Conservation (phyloP, 2,888 invertebrate genomes). For the Eupithecia tripunctaria region DNA sequence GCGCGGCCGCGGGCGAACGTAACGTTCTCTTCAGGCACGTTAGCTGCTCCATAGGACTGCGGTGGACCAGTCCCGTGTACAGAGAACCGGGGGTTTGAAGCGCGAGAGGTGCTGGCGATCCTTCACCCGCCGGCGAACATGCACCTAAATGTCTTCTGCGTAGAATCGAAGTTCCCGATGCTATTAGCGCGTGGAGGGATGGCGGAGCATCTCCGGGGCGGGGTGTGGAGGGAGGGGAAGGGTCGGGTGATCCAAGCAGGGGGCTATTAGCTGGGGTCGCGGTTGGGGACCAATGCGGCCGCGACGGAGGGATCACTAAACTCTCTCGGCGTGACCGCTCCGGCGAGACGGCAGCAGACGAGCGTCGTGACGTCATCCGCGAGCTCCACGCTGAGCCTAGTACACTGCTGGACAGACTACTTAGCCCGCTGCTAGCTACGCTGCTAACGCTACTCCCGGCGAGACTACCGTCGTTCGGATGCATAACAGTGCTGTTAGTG, state of each 20-base stretch:
- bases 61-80: constrained; percentile 86
- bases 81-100: constrained; percentile 85
- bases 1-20: constrained; percentile 73
- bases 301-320: constrained; percentile 89
- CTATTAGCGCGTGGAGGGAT: constrained; percentile 81
- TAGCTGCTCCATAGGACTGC: constrained; percentile 91
- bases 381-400: constrained; percentile 86
- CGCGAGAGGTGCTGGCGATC: constrained; percentile 86
- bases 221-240: constrained; percentile 83
- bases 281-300: constrained; percentile 90
- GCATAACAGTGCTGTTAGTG: constrained; percentile 95
- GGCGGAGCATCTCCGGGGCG: constrained; percentile 86
- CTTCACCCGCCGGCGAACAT: constrained; percentile 83
- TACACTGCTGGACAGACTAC: constrained; percentile 79
- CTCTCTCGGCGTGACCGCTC: constrained; percentile 91
- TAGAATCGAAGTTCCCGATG: constrained; percentile 77
- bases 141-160: constrained; percentile 82
- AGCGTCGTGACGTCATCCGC: constrained; percentile 84
- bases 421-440: constrained; percentile 84
- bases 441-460: constrained; percentile 88
- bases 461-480: constrained; percentile 93
- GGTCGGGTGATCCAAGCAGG: constrained; percentile 85
- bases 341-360: constrained; percentile 81
- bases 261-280: constrained; percentile 96
- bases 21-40: constrained; percentile 87